Percentiles rank a stretch among this genome's conserved stretches.
phyloP scores from a whole-genome alignment of 2,113 vertebrate species.

The Uria lomvia region DNA sequence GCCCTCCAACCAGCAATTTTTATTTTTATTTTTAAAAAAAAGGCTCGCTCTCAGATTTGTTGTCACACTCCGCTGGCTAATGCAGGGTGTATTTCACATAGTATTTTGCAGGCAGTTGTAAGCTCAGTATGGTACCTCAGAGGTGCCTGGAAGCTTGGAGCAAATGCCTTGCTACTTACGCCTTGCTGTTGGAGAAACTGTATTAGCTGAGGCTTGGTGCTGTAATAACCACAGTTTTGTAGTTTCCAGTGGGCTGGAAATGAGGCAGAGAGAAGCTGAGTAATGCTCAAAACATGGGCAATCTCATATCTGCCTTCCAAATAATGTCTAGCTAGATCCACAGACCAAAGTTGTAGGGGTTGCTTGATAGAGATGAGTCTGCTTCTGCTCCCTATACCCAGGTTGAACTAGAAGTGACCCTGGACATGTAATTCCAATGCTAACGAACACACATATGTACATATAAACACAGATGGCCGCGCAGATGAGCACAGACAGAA shows the following conservation, averaged over 20 bases:
- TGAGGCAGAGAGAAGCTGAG: background rate
- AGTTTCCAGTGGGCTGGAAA: background rate
- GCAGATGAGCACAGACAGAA: background rate
- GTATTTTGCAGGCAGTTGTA: background rate
- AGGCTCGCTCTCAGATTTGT: background rate
- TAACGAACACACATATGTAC: background rate
- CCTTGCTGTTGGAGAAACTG: background rate
- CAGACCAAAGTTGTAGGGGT: background rate
- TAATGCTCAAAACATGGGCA: background rate
- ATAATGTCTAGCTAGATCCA: background rate
- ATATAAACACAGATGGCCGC: background rate
- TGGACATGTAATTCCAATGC: background rate
- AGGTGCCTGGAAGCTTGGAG: background rate
- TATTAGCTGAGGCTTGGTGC: background rate
- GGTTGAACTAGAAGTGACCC: background rate
- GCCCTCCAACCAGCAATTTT: background rate
- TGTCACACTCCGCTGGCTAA: background rate
- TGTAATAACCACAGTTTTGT: background rate
- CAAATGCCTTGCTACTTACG: background rate
- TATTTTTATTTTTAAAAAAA: background rate
- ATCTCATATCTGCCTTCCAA: background rate
- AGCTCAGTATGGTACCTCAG: background rate
- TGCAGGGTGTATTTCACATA: background rate
- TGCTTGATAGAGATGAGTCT: background rate
- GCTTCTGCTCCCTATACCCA: background rate